These are phyloP conservation scores for Eurois occulta DNA, from an alignment of 2,888 invertebrate species.

Conservation along the genomic window DNA sequence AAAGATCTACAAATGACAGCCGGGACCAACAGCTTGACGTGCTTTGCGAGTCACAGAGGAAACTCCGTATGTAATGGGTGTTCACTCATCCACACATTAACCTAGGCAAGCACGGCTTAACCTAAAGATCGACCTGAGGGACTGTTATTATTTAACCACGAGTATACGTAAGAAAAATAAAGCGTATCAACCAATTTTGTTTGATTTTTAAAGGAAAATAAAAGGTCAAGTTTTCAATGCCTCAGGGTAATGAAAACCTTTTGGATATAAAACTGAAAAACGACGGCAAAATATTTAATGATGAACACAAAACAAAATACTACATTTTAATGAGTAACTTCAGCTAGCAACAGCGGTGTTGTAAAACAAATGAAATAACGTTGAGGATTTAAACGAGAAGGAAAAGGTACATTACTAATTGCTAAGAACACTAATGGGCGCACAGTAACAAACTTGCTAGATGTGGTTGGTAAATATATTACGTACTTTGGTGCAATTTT, in stretches of 20 bases:
- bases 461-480: neutral
- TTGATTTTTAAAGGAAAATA: neutral
- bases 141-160: no score
- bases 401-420: conserved; percentile 37
- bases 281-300: neutral
- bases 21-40: no score
- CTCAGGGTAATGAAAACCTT: neutral
- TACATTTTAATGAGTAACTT: conserved; percentile 32
- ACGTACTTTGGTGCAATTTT: neutral
- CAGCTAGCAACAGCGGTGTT: neutral
- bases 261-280: neutral
- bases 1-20: no score
- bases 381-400: neutral
- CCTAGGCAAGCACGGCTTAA: no score
- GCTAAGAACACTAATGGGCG: conserved; percentile 25
- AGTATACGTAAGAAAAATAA: neutral
- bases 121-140: no score
- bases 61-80: no score
- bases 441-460: conserved; percentile 4
- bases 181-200: no score
- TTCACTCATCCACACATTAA: no score
- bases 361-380: conserved; percentile 20
- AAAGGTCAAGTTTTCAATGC: neutral
- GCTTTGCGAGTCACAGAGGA: no score
- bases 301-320: neutral